Evolutionary conservation across 2,113 vertebrate species (phyloP).

Genomic region (Otolemur garnettii): DNA sequence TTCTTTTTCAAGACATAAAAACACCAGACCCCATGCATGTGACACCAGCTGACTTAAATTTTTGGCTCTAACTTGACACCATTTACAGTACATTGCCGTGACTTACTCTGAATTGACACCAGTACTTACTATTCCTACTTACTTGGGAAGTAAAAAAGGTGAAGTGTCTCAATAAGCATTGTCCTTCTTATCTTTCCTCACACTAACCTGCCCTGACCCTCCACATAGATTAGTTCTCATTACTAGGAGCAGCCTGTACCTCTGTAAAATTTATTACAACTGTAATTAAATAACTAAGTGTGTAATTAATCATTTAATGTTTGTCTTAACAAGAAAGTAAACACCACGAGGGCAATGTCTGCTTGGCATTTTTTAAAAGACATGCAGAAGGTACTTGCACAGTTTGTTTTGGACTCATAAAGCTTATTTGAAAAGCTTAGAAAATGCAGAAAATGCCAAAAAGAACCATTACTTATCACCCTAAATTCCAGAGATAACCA

Average conservation of each 20-base stretch:
- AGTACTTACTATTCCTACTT: background rate
- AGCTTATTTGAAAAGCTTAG: constrained; percentile 26
- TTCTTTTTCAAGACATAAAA: no score
- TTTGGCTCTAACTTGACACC: background rate
- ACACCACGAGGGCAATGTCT: background rate
- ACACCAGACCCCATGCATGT: no score
- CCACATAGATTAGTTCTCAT: background rate
- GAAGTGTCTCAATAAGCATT: background rate
- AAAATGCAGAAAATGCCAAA: background rate
- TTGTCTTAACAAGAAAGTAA: constrained; percentile 24
- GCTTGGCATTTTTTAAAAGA: background rate
- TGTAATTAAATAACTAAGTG: constrained; percentile 15
- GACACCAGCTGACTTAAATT: background rate
- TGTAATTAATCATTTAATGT: constrained; percentile 2
- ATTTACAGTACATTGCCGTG: background rate
- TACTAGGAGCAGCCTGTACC: background rate
- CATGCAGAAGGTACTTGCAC: background rate
- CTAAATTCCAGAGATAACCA: background rate
- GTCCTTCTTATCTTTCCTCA: background rate
- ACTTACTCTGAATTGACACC: background rate
- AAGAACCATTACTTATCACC: background rate
- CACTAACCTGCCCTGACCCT: background rate
- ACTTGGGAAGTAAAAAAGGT: background rate
- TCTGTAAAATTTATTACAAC: constrained; percentile 14
- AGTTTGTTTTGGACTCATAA: constrained; percentile 19